Base-by-base conservation (phyloP, 30 jellyfish, hydroid and myxozoan species). In the Turritopsis dohrnii region DNA sequence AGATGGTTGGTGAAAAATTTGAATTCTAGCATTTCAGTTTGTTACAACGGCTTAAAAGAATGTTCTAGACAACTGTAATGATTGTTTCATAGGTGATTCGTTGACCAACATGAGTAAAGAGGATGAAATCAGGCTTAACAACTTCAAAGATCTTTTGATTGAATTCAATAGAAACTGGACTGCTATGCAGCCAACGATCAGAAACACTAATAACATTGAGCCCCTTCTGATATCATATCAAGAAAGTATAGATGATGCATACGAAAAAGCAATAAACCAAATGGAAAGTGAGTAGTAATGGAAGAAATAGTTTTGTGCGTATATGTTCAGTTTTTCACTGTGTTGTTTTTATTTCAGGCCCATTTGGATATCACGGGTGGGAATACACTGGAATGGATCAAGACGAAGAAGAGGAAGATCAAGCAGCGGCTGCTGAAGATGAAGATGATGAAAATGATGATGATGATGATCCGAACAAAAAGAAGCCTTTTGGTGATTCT, bases 321-420 rank as follows among this genome's bases (percentile, higher is more conserved):
- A n/a, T n/a, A n/a, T n/a, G n/a, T n/a, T n/a, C n/a, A n/a, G n/a
- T n/a, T n/a, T n/a, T n/a, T n/a, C n/a, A n/a, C n/a, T n/a, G n/a
- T n/a, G n/a, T n/a, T n/a, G n/a, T n/a, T 41, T 41, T 41, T 69
- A 17, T 23, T 69, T 69, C 52, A 84, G 90, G 54, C 28, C 28
- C 79, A 71, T 92, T 84, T 81, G 94, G 87, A 75, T 89, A 94
- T 82, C 80, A 69, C 74, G 96, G 96, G 1, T 94, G 99, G 99
- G 96, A 94, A 74, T 94, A 94, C 86, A 94, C 94, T 30, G 96
- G 96, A 21, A 88, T 94, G 94, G 99, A 94, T 84, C 96, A 94
- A 81, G 99, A 94, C 65, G 99, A 94, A 80, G 99, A 94, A 66
- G 99, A 88, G 71, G 99, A 94, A 77, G 99, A 94, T 73, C 71